Conservation (phyloP, 2,797 vertebrate genomes). For the Oreortyx pictus region DNA sequence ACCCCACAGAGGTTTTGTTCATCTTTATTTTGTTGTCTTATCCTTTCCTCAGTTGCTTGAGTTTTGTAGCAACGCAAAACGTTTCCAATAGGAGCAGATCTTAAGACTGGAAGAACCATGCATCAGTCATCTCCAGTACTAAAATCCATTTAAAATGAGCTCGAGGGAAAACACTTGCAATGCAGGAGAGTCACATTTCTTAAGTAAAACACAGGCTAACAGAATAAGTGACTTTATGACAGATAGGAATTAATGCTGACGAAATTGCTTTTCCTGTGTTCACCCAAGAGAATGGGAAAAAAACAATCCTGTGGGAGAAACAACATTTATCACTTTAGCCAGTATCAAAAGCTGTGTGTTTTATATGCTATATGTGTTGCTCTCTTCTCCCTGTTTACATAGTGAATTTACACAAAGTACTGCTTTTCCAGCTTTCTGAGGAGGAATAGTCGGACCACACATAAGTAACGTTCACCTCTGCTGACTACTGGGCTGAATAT, state of each 20-base stretch:
- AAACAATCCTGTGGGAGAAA: background rate
- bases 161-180: background rate
- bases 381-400: background rate
- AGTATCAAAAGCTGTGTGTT: background rate
- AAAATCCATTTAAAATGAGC: background rate
- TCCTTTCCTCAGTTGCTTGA: background rate
- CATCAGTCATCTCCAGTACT: background rate
- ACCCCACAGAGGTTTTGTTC: background rate
- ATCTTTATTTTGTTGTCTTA: background rate
- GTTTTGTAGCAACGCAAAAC: background rate
- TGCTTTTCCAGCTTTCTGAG: background rate
- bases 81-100: background rate
- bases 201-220: background rate
- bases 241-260: background rate
- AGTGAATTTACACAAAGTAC: background rate
- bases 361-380: background rate
- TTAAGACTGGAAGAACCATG: background rate
- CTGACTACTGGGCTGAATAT: background rate
- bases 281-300: background rate
- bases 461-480: background rate
- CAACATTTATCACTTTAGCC: slow-evolving; percentile 4
- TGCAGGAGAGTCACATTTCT: background rate
- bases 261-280: slow-evolving; percentile 26
- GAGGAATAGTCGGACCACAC: background rate
- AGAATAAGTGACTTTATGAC: slow-evolving; percentile 15